Conservation (phyloP, 2,797 vertebrate species). For the Anguilla marmorata region DNA sequence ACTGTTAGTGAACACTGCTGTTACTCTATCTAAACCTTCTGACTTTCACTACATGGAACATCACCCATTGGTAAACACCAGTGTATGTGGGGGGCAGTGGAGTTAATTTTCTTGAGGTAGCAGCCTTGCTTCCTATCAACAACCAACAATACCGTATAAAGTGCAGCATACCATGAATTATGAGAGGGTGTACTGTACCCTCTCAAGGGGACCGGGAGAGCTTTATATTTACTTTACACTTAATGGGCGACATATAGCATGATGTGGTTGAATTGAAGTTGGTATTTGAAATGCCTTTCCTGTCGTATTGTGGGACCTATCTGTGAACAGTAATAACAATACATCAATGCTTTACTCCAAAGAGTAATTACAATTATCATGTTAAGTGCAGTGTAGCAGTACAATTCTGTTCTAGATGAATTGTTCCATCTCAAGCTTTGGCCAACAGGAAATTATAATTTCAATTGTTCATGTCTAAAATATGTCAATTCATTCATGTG, state of each 20-base stretch:
- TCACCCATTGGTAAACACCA: background rate
- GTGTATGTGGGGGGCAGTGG: background rate
- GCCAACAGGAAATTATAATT: background rate
- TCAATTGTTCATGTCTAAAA: constrained; percentile 9
- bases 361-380: constrained; percentile 3
- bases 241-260: background rate
- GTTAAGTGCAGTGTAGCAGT: background rate
- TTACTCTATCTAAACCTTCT: background rate
- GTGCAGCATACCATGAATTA: background rate
- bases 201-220: background rate
- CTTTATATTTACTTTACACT: background rate
- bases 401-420: constrained; percentile 15
- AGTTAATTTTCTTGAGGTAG: background rate
- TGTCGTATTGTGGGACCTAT: background rate
- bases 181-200: background rate
- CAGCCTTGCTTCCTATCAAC: background rate
- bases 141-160: background rate
- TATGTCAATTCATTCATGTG: constrained; percentile 7
- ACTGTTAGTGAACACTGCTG: background rate
- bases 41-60: background rate
- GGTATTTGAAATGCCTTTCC: background rate
- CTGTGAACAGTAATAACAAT: background rate
- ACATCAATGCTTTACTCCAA: constrained; percentile 5
- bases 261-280: background rate
- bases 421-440: constrained; percentile 11